Evolutionary conservation across 2,888 invertebrate genomes (phyloP), one percentile per base, ranked within the genome.

Genomic region (Campoplex capitator): DNA sequence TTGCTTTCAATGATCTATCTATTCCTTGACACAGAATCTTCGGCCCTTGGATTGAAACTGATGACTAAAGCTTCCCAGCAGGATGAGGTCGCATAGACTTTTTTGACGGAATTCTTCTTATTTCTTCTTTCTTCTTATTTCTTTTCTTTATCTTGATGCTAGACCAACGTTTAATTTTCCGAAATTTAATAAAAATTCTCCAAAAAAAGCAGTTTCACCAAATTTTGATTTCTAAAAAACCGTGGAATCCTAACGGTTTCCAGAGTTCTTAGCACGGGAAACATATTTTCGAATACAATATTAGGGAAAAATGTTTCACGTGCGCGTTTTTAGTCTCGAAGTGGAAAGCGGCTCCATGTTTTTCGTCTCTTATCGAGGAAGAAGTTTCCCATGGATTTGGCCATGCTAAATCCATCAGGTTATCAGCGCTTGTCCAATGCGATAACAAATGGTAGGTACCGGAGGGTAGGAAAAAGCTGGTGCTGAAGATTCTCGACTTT

Each of bases 371-470:
- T 45, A 62, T 62, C 62, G 75, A 75, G 28, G 18, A 45, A 45
- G 32, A 62, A 74, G 56, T 68, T 74, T 67, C 48, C 28, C 54
- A 28, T 42, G 56, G 79, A 67, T 67, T 58, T 51, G 75, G 42
- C 65, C 28, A 16, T 51, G 45, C 28, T 28, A 16, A 45, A 79
- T 81, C 65, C 65, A 71, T 54, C 80, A 81, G 81, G 58, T 84
- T 84, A 84, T 87, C 77, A 77, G 74, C 81, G 51, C 77, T 84
- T 73, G 83, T 76, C 78, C 54, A 73, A 75, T 23, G 56, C 68
- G 87, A 85, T 85, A 83, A 83, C 82, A 67, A 85, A 87, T 71
- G 76, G 74, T 79, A 32, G 74, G 62, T 77, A 45, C 68, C 16
- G 51, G 32, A 62, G 62, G 62, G 48, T 54, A 23, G 54, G 81